A percentile compares a stretch with the other conserved stretches of the same genome.
Evolutionary conservation across 2,888 invertebrate genomes (phyloP).

Genomic region (Lasiommata megera): DNA sequence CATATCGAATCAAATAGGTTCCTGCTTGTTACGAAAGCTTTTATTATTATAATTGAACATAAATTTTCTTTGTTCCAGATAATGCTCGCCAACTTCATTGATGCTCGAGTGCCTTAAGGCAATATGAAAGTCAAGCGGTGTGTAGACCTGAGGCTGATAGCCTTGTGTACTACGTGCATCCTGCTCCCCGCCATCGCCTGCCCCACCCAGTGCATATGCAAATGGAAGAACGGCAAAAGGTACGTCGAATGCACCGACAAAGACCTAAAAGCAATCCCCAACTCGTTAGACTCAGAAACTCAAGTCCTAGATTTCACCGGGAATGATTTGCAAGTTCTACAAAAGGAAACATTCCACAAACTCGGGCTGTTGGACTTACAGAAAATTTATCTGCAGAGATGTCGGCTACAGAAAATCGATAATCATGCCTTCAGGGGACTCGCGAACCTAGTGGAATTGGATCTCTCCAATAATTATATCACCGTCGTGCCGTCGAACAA

Average conservation of each 20-base stretch:
- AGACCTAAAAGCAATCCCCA: conserved; percentile 88
- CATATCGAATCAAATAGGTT: too few species aligned
- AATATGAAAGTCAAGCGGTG: conserved; percentile 64
- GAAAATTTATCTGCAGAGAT: conserved; percentile 90
- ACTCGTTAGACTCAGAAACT: conserved; percentile 90
- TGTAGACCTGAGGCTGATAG: conserved; percentile 68
- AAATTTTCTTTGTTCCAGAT: conserved; percentile 66
- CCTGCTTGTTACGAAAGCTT: too few species aligned
- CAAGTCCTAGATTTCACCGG: conserved; percentile 93
- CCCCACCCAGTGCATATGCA: conserved; percentile 91
- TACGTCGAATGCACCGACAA: conserved; percentile 93
- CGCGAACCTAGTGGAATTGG: conserved; percentile 93
- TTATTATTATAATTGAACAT: conserved; percentile 29
- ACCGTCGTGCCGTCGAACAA: conserved; percentile 89
- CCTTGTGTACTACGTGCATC: conserved; percentile 70
- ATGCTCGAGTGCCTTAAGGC: conserved; percentile 61
- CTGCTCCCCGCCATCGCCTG: conserved; percentile 81
- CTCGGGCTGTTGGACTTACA: conserved; percentile 92
- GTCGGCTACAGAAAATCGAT: conserved; percentile 89
- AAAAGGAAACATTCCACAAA: conserved; percentile 89
- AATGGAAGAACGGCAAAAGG: conserved; percentile 96
- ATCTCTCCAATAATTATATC: conserved; percentile 91
- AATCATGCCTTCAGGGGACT: conserved; percentile 91
- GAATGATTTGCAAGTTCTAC: conserved; percentile 90
- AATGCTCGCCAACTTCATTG: conserved; percentile 54